A percentile compares a stretch with the other conserved stretches of the same genome.
Conservation (phyloP, 2,113 vertebrate genomes). For the Fulmarus glacialis region DNA sequence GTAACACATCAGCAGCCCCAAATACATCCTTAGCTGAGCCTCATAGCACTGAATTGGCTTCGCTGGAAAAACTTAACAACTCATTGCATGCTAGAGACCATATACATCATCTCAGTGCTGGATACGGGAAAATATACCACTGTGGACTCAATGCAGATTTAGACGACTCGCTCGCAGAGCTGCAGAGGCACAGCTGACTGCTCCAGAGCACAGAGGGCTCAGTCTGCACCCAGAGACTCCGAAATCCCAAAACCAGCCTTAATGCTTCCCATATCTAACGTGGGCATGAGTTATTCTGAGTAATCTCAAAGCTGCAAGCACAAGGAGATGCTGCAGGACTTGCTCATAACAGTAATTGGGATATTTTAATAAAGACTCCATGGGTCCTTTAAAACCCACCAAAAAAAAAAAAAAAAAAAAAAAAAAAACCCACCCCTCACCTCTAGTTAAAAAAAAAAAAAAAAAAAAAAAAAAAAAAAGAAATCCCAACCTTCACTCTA, state of each 20-base stretch:
- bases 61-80: constrained; percentile 22
- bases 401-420: background rate
- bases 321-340: background rate
- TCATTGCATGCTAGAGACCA: background rate
- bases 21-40: background rate
- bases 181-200: background rate
- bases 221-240: background rate
- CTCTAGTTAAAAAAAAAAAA: too few species aligned
- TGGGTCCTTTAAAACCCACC: background rate
- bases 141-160: background rate
- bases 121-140: background rate
- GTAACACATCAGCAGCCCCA: constrained; percentile 26
- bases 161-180: rapidly evolving
- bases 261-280: background rate
- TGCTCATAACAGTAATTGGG: background rate
- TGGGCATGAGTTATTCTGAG: rapidly evolving
- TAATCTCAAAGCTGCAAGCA: background rate
- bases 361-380: background rate
- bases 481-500: background rate
- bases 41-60: background rate
- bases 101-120: background rate
- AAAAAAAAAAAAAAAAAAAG: background rate
- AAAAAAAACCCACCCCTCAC: background rate
- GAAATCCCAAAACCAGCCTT: background rate
- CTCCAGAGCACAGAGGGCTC: background rate